Percentiles rank a stretch among this genome's conserved stretches.
phyloP scores from a whole-genome alignment of 2,113 vertebrate genomes.

The Leptobrachium ailaonicum region DNA sequence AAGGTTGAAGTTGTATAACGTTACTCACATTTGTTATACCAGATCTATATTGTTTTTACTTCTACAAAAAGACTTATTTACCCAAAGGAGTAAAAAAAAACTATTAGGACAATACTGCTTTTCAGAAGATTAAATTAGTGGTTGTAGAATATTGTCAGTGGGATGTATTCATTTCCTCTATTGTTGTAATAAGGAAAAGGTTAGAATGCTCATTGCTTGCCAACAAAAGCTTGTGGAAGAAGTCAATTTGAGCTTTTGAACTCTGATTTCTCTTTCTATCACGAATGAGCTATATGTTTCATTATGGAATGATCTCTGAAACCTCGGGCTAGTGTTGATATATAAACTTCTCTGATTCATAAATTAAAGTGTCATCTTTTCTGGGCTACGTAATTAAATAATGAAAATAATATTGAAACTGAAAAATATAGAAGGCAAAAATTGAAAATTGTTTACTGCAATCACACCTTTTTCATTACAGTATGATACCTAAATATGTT shows the following conservation, averaged over 20 bases:
- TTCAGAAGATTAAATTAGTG: conserved; percentile 53
- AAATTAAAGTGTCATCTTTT: conserved; percentile 54
- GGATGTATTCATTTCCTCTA: conserved; percentile 59
- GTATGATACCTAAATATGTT: too few species aligned
- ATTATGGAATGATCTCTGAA: conserved; percentile 70
- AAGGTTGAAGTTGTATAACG: too few species aligned
- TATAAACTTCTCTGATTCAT: conserved; percentile 53
- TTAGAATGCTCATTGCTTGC: conserved; percentile 55
- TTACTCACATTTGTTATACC: too few species aligned
- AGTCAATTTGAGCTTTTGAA: conserved; percentile 61
- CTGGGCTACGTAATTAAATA: not conserved
- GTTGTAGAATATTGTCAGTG: conserved; percentile 56
- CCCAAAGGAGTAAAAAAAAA: too few species aligned
- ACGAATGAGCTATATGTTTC: conserved; percentile 74
- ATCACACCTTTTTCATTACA: too few species aligned
- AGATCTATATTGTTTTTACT: not conserved
- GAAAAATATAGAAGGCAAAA: too few species aligned
- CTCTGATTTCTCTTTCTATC: conserved; percentile 71
- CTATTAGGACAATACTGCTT: not conserved
- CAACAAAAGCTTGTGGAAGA: conserved; percentile 51
- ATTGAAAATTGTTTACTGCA: too few species aligned
- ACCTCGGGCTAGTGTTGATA: conserved; percentile 65
- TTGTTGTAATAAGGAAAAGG: conserved; percentile 60
- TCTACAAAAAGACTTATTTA: not conserved
- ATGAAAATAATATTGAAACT: conserved; percentile 12